Evolutionary conservation across 2,888 invertebrate genomes (phyloP), one percentile per base, ranked within the genome.

Genomic region (Xestia sexstrigata): DNA sequence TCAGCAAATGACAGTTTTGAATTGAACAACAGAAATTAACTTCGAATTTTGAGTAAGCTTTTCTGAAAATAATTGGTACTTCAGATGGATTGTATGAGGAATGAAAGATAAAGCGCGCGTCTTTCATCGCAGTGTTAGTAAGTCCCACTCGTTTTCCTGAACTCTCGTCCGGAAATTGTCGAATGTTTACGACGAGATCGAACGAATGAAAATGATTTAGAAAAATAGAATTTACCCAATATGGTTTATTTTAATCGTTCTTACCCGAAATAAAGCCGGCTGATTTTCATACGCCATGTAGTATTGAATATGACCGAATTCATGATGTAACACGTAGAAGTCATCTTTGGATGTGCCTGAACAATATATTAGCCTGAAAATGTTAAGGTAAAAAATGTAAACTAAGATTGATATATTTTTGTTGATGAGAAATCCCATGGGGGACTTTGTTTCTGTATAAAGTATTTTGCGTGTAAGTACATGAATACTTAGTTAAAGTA

Each of bases 271-370:
- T 76, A 98, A 91, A 1, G 97, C 94, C 0, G 98, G 97, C 89
- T 97, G 97, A 69, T 97, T 91, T 69, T 97, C 92, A 87, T 98
- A 98, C 0, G 98, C 97, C 97, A 98, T 97, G 87, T 97, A 98
- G 89, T 98, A 98, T 69, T 98, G 97, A 55, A 98, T 97, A 85
- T 98, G 98, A 0, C 98, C 98, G 95, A 98, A 97, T 91, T 98
- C 98, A 91, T 98, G 98, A 87, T 98, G 97, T 2, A 98, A 94
- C 0, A 97, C 97, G 82, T 97, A 97, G 70, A 98, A 97, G 89
- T 98, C 98, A 85, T 97, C 97, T 89, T 97, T 96, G 0, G 95
- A 96, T 2, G 95, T 94, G 35, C 96, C 96, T 0, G 97, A 97
- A 88, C 98, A 98, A 89, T 98, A 97, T 52, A 98, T 91, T 85